phyloP scores from a whole-genome alignment of 2,113 vertebrate species.

The Penelope pileata region DNA sequence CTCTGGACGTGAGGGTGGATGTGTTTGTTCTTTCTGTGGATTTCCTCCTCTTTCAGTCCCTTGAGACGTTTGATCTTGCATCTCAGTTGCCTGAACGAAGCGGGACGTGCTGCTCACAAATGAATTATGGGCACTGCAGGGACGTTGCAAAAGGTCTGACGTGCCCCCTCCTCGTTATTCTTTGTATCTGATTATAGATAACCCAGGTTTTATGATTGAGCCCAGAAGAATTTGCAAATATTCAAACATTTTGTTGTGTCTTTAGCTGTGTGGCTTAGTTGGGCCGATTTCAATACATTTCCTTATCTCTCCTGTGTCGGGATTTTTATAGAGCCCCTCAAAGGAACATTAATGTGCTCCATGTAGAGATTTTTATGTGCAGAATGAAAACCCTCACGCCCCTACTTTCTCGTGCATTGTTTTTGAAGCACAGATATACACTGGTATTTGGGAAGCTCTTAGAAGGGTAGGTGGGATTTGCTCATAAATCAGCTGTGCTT shows the following conservation, averaged over 20 bases:
- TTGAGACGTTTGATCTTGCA: background rate
- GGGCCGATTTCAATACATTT: conserved; percentile 10
- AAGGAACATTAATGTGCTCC: conserved; percentile 31
- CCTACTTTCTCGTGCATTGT: conserved; percentile 9
- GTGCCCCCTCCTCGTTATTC: background rate
- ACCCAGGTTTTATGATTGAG: background rate
- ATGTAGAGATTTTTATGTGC: conserved; percentile 26
- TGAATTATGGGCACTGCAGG: background rate
- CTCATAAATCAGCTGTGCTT: background rate
- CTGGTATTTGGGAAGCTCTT: conserved; percentile 19
- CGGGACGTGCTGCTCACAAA: background rate
- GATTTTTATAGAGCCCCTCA: conserved; percentile 39
- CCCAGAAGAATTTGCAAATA: background rate
- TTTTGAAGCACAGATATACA: background rate
- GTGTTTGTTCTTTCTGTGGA: background rate
- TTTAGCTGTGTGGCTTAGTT: conserved; percentile 32
- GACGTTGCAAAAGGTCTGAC: background rate
- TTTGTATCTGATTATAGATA: background rate
- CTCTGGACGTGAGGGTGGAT: background rate
- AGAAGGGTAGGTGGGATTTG: conserved; percentile 34
- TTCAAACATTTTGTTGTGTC: background rate
- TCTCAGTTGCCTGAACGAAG: background rate
- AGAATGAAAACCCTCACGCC: conserved; percentile 29
- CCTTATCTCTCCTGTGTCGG: background rate
- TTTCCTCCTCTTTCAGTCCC: background rate